Evolutionary conservation across 1,140 invertebrate genomes (phyloP).

Genomic region (Sitophilus oryzae): DNA sequence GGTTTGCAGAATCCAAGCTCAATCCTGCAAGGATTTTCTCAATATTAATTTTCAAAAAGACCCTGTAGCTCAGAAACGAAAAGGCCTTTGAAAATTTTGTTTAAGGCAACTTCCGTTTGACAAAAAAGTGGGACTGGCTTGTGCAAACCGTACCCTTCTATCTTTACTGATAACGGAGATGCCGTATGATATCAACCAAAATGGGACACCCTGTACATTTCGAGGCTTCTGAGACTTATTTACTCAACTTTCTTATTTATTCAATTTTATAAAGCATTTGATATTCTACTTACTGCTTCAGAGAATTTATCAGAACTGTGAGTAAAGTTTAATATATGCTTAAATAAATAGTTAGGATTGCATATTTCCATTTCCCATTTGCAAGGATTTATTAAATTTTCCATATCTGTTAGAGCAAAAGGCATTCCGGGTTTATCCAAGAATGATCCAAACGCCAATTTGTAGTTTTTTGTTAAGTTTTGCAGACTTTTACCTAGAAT

Average conservation of each 20-base stretch:
- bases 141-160: no score
- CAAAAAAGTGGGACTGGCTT: no score
- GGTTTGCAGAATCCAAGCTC: conserved; percentile 20
- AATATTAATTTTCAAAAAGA: no score
- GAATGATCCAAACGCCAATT: conserved; percentile 60
- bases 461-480: conserved; percentile 70
- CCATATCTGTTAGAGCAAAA: conserved; percentile 38
- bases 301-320: conserved; percentile 30
- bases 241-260: no score
- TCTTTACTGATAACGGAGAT: no score
- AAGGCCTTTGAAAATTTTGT: no score
- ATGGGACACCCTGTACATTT: no score
- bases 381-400: conserved; percentile 35
- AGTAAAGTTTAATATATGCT: conserved; percentile 39
- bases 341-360: conserved; percentile 33
- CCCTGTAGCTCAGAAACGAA: no score
- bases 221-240: no score
- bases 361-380: conserved; percentile 15
- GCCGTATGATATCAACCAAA: no score
- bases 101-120: no score
- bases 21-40: conserved; percentile 33
- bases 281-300: conserved; percentile 31
- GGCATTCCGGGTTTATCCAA: conserved; percentile 52
- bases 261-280: no score
- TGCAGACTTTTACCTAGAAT: conserved; percentile 19